phyloP scores from a whole-genome alignment of 1,140 invertebrate species.

The Babylonia areolata region DNA sequence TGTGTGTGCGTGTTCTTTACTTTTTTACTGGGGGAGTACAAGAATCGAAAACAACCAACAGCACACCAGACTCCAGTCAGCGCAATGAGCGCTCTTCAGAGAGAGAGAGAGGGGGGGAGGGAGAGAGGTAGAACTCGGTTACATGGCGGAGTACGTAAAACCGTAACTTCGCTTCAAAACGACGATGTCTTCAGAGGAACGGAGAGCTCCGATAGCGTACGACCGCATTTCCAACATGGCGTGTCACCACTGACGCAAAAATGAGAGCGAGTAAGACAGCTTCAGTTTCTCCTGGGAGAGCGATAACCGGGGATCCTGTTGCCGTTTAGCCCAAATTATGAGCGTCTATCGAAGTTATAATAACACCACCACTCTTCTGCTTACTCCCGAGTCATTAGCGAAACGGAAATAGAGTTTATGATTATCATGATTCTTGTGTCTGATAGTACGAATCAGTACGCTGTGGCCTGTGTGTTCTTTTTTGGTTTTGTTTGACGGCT shows the following conservation, averaged over 20 bases:
- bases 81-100: too few species aligned
- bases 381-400: neutral
- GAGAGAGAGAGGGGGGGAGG: too few species aligned
- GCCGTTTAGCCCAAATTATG: neutral
- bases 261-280: conserved; percentile 12
- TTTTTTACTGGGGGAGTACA: neutral
- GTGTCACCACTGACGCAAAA: neutral
- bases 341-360: neutral
- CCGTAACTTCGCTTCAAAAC: neutral
- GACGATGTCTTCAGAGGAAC: neutral
- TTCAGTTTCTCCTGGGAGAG: neutral
- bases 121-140: neutral
- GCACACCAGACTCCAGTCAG: neutral
- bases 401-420: neutral
- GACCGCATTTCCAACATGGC: neutral
- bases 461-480: neutral
- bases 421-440: neutral
- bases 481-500: neutral
- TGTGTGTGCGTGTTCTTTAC: neutral
- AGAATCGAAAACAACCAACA: neutral
- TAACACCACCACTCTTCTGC: neutral
- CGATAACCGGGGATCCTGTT: neutral
- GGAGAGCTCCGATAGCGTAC: neutral
- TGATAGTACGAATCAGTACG: neutral
- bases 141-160: neutral